Evolutionary conservation across 23 tunicate species (phyloP), one percentile per base, ranked within the genome.

Genomic region (Trididemnum nubilum): DNA sequence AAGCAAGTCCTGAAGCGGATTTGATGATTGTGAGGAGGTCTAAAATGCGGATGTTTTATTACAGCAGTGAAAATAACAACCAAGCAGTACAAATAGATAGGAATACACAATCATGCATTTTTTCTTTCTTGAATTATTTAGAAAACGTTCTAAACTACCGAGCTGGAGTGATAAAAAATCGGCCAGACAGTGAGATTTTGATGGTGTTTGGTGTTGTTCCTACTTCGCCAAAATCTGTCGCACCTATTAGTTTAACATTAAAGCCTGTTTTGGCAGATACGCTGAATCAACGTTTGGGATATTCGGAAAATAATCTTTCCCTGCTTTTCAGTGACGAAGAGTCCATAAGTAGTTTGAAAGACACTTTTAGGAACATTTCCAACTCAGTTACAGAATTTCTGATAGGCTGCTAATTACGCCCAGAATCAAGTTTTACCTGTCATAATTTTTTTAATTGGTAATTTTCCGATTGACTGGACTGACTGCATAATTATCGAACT

Each of bases 301-400:
- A 4, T 25, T 25, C 67, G 25, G 67, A 61, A 12, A 25, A 61
- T 21, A 25, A 5, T 22, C 29, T 25, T 22, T 61, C 67, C 26
- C n/a, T 61, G 67, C 67, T 61, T 12, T 61, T 61, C 26, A 61
- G 67, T 61, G 29, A 61, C 26, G 29, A 61, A 22, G 25, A 61
- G 4, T 61, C 67, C 12, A 49, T 18, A 12, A 18, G 18, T 12
- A 49, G 57, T 49, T 49, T 49, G 57, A 49, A 9, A 9, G 57
- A 49, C 18, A 9, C 57, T 18, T 49, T 49, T 9, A 49, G 57
- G n/a, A n/a, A n/a, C n/a, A n/a, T n/a, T n/a, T n/a, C n/a, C n/a
- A n/a, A n/a, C n/a, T n/a, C n/a, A n/a, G n/a, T n/a, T n/a, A n/a
- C n/a, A n/a, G n/a, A n/a, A n/a, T n/a, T n/a, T n/a, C n/a, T n/a